phyloP scores from a whole-genome alignment of 2,113 vertebrate genomes.

The Hypocryptadius cinnamomeus region DNA sequence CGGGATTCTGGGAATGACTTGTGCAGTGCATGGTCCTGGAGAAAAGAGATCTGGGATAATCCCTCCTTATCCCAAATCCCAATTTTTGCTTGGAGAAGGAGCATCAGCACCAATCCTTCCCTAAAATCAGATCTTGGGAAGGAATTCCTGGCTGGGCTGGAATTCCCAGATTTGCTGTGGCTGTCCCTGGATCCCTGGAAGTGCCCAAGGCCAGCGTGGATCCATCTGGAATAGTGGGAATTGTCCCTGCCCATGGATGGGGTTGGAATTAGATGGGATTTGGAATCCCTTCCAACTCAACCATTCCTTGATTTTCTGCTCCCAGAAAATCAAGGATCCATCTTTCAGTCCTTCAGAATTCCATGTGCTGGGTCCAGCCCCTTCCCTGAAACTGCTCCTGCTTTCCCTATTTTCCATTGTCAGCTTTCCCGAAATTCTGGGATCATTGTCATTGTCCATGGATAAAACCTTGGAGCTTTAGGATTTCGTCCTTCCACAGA shows the following conservation, averaged over 20 bases:
- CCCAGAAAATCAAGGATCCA: background rate
- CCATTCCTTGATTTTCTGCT: background rate
- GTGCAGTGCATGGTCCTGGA: background rate
- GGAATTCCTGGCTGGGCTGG: background rate
- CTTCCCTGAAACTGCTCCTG: background rate
- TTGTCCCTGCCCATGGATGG: background rate
- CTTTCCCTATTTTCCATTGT: background rate
- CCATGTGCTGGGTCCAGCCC: background rate
- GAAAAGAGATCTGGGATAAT: background rate
- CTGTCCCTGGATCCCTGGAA: background rate
- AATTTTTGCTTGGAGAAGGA: background rate
- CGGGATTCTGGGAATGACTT: background rate
- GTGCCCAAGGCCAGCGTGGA: background rate
- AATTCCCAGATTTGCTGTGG: background rate
- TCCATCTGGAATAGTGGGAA: background rate
- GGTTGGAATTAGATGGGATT: background rate
- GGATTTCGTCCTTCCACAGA: fast-evolving
- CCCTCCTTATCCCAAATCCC: background rate
- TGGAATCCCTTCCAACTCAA: background rate
- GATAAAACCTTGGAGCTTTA: background rate
- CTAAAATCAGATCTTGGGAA: background rate
- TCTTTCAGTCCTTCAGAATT: background rate
- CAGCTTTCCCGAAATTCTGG: background rate
- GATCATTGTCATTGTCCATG: fast-evolving
- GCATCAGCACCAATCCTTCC: no score